Evolutionary conservation across 2,888 invertebrate genomes (phyloP).

Genomic region (Eretmocerus hayati): DNA sequence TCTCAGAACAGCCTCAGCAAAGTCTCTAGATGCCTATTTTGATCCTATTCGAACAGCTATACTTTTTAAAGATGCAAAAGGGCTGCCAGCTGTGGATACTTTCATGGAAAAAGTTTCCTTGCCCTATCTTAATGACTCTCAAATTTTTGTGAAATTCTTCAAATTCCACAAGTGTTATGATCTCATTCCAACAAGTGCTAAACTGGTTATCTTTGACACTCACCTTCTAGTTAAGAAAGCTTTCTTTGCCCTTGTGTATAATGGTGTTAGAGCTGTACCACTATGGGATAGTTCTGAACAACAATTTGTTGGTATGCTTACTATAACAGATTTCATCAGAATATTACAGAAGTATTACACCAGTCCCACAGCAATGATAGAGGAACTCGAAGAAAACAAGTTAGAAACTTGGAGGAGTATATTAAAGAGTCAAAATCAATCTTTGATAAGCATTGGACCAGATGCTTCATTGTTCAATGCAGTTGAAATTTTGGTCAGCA

Average conservation of each 20-base stretch:
- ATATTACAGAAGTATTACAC: slow-evolving; percentile 97
- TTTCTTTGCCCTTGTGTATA: slow-evolving; percentile 98
- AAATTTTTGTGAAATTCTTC: slow-evolving; percentile 98
- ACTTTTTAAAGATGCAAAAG: no score
- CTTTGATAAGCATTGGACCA: slow-evolving; percentile 84
- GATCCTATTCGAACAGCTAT: no score
- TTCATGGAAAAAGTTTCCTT: slow-evolving; percentile 81
- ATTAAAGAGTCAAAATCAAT: slow-evolving; percentile 42
- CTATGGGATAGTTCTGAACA: slow-evolving; percentile 93
- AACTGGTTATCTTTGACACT: slow-evolving; percentile 98
- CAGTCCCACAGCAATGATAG: slow-evolving; percentile 87
- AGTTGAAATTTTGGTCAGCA: no score
- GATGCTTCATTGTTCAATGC: slow-evolving; percentile 92
- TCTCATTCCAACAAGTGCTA: slow-evolving; percentile 97
- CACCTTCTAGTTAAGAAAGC: slow-evolving; percentile 96
- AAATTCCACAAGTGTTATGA: slow-evolving; percentile 99
- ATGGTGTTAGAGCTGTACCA: slow-evolving; percentile 96
- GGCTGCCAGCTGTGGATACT: slow-evolving; percentile 85
- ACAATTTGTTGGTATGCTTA: slow-evolving; percentile 95
- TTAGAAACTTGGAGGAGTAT: slow-evolving; percentile 91
- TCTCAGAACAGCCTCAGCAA: no score
- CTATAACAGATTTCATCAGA: slow-evolving; percentile 98
- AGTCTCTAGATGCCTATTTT: no score
- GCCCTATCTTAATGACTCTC: slow-evolving; percentile 84
- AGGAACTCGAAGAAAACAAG: slow-evolving; percentile 94